phyloP scores from a whole-genome alignment of 2,888 invertebrate genomes.

The Epinotia brunnichana region DNA sequence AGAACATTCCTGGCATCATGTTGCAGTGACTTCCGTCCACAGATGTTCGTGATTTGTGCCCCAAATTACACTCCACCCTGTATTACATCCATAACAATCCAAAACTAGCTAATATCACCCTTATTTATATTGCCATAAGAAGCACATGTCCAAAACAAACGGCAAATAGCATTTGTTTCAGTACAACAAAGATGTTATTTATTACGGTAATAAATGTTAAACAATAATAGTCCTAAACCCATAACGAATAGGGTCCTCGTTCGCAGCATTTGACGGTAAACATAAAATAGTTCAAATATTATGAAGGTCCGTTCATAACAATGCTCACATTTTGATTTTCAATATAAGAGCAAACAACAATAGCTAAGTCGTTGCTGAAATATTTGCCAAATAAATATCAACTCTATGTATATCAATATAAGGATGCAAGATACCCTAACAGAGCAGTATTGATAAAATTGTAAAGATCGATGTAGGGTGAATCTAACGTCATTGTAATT shows the following conservation, averaged over 20 bases:
- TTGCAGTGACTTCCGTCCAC: constrained; percentile 52
- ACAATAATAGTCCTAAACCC: background rate
- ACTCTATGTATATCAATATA: background rate
- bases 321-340: constrained; percentile 51
- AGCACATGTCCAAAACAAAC: background rate
- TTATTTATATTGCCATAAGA: background rate
- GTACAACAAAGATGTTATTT: background rate
- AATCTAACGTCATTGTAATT: constrained; percentile 6
- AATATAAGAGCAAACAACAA: constrained; percentile 46
- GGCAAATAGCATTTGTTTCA: background rate
- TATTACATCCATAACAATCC: background rate
- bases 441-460: background rate
- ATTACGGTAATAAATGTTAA: background rate
- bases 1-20: constrained; percentile 47
- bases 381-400: constrained; percentile 16
- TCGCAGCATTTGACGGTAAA: background rate
- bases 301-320: constrained; percentile 46
- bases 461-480: background rate
- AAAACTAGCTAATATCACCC: constrained; percentile 16
- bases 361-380: constrained; percentile 5
- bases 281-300: constrained; percentile 22
- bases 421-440: background rate
- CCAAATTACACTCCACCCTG: constrained; percentile 39
- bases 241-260: background rate
- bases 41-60: constrained; percentile 57